Percentiles rank a stretch among this genome's conserved stretches.
Evolutionary conservation across 1,140 invertebrate species (phyloP).

Genomic region (Holotrichia oblita): DNA sequence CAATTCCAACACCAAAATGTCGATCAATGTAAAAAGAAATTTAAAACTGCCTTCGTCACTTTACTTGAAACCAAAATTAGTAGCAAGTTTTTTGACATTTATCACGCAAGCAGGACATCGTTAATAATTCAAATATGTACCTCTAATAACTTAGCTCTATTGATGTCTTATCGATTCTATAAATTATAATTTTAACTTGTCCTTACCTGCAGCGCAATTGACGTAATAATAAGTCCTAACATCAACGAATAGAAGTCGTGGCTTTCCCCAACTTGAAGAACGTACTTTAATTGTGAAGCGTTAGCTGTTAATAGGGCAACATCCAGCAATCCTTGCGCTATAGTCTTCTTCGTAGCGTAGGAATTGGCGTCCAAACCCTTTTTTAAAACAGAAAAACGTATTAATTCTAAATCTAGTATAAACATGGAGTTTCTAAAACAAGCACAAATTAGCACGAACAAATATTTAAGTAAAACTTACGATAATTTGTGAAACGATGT

Average conservation of each 20-base stretch:
- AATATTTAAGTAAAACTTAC: conserved; percentile 27
- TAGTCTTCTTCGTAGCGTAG: conserved; percentile 89
- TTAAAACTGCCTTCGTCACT: too few relatives aligned
- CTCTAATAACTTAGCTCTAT: too few relatives aligned
- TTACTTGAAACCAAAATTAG: too few relatives aligned
- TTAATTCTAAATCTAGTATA: not conserved
- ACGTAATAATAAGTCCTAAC: conserved; percentile 81
- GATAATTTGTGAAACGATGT: not conserved
- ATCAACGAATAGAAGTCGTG: conserved; percentile 87
- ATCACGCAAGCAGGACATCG: too few relatives aligned
- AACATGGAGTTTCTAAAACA: too few relatives aligned
- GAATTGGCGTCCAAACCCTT: conserved; percentile 80
- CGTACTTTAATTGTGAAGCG: conserved; percentile 89
- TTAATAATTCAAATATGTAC: too few relatives aligned
- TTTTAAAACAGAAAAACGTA: conserved; percentile 50
- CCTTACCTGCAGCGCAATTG: conserved; percentile 87
- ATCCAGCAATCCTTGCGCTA: conserved; percentile 84
- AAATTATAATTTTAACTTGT: not conserved
- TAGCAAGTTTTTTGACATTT: too few relatives aligned
- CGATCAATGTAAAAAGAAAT: too few relatives aligned
- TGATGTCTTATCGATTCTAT: too few relatives aligned
- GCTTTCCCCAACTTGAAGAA: conserved; percentile 81
- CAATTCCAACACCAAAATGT: too few relatives aligned
- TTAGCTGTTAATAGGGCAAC: conserved; percentile 83
- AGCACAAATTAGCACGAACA: not conserved